These are phyloP conservation scores for Balanococcus diminutus DNA, from an alignment of 2,888 invertebrate genomes.

Conservation along the genomic window DNA sequence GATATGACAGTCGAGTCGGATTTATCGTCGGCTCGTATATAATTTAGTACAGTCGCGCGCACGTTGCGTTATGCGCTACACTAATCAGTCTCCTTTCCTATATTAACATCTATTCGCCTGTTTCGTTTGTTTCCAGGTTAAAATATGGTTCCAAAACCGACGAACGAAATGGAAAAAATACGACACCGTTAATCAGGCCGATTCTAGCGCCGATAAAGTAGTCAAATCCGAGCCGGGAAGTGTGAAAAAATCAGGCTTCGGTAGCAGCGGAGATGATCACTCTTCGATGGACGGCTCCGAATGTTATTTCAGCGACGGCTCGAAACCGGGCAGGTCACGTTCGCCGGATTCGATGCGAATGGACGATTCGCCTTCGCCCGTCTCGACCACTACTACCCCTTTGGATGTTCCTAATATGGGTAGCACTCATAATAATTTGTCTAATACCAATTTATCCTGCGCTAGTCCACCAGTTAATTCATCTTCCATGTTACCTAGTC, in stretches of 20 bases:
- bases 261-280: constrained; percentile 57
- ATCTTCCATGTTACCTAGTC: constrained; percentile 50
- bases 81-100: background rate
- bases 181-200: constrained; percentile 87
- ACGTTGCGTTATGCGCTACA: background rate
- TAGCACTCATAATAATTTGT: background rate
- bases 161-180: constrained; percentile 88
- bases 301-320: constrained; percentile 58
- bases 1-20: constrained; percentile 26
- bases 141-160: constrained; percentile 91
- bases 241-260: constrained; percentile 57
- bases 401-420: constrained; percentile 36
- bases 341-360: constrained; percentile 48
- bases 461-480: constrained; percentile 47
- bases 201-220: constrained; percentile 64
- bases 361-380: constrained; percentile 38
- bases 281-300: constrained; percentile 58
- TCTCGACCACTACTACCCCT: constrained; percentile 41
- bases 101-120: background rate
- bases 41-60: background rate
- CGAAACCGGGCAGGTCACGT: constrained; percentile 34
- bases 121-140: constrained; percentile 70
- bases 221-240: constrained; percentile 74
- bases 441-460: background rate
- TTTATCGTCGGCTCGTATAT: background rate